A percentile compares a stretch with the other conserved stretches of the same genome.
Evolutionary conservation across 2,888 invertebrate genomes (phyloP).

Genomic region (Lycia hirtaria): DNA sequence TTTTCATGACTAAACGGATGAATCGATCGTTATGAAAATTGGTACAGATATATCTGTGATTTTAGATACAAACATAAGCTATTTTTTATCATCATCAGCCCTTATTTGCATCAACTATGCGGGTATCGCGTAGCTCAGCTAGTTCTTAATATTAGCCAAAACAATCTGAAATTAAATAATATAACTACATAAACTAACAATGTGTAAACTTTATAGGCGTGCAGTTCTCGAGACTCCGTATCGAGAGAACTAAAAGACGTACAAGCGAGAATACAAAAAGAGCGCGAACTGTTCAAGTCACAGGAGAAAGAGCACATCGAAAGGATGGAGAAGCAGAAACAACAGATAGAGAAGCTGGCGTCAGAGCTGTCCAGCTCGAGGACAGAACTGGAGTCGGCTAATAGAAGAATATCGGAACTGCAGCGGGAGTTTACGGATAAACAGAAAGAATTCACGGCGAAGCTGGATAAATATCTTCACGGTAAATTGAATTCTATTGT

Average conservation of each 20-base stretch:
- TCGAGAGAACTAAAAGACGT: slow-evolving; percentile 84
- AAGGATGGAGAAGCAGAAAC: slow-evolving; percentile 81
- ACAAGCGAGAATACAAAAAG: slow-evolving; percentile 70
- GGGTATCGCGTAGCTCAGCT: no score
- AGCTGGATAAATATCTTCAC: slow-evolving; percentile 72
- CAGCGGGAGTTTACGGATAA: slow-evolving; percentile 83
- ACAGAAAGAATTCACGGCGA: slow-evolving; percentile 79
- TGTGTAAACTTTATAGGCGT: slow-evolving; percentile 73
- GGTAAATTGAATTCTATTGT: no score
- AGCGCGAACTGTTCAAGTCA: slow-evolving; percentile 65
- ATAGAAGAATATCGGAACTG: slow-evolving; percentile 83
- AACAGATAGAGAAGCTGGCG: slow-evolving; percentile 79
- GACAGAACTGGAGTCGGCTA: slow-evolving; percentile 83
- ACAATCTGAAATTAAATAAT: no score
- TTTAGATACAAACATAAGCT: no score
- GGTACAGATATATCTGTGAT: no score
- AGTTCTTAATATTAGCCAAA: no score
- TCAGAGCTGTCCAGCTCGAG: slow-evolving; percentile 76
- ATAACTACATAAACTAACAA: no score
- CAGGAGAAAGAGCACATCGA: slow-evolving; percentile 77
- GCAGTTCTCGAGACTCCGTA: slow-evolving; percentile 86
- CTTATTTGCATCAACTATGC: no score
- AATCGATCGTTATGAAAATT: no score
- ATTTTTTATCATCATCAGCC: no score
- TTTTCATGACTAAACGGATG: no score